Evolutionary conservation across 2,888 invertebrate genomes (phyloP).

Genomic region (Aphodius sticticus): DNA sequence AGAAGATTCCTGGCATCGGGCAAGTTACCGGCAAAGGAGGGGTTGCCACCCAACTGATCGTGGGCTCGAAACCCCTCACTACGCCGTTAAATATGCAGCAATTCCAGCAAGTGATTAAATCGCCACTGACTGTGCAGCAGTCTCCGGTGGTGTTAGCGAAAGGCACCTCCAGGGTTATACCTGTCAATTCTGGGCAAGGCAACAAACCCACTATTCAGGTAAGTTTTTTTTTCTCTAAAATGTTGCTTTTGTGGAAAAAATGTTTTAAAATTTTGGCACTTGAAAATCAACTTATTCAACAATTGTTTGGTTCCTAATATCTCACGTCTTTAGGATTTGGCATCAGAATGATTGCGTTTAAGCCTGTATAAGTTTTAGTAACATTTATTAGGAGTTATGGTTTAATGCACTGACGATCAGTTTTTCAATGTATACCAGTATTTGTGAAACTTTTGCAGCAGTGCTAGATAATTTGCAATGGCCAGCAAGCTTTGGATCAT

Average conservation of each 20-base stretch:
- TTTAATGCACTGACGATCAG: slow-evolving; percentile 21
- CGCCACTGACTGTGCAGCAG: slow-evolving; percentile 63
- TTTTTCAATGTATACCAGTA: background rate
- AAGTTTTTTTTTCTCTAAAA: slow-evolving; percentile 29
- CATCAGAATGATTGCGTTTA: slow-evolving; percentile 94
- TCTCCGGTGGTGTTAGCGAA: slow-evolving; percentile 70
- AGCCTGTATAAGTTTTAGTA: slow-evolving; percentile 42
- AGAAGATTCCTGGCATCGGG: slow-evolving; percentile 70
- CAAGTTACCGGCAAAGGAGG: slow-evolving; percentile 62
- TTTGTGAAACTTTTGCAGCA: slow-evolving; percentile 16
- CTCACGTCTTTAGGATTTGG: too few relatives aligned
- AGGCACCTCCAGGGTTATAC: slow-evolving; percentile 71
- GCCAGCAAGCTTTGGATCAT: slow-evolving; percentile 9
- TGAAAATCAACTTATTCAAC: too few relatives aligned
- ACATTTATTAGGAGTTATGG: background rate
- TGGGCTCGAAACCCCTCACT: slow-evolving; percentile 69
- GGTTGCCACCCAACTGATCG: slow-evolving; percentile 73
- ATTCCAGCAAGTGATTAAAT: slow-evolving; percentile 70
- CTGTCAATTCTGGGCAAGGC: slow-evolving; percentile 66
- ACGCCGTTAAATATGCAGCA: slow-evolving; percentile 77
- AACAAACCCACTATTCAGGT: slow-evolving; percentile 71
- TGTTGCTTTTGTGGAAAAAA: background rate
- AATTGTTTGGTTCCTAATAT: too few relatives aligned
- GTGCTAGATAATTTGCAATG: slow-evolving; percentile 18
- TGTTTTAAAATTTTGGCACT: too few relatives aligned